Evolutionary conservation across 2,797 vertebrate genomes (phyloP).

Genomic region (Danio albolineatus): DNA sequence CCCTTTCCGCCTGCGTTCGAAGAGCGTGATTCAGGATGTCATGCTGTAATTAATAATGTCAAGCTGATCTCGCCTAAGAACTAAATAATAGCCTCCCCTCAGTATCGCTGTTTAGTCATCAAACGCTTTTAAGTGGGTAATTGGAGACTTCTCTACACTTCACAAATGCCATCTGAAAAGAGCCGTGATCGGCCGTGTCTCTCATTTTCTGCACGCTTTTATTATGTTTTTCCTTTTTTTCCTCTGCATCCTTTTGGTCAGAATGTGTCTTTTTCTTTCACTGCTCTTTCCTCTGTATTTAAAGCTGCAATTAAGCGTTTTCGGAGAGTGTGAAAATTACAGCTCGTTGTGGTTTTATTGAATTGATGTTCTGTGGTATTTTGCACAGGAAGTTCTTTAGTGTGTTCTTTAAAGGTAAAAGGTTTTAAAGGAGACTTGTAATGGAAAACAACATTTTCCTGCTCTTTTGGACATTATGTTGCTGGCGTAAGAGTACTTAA

Average conservation of each 20-base stretch:
- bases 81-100: conserved; percentile 70
- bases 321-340: conserved; percentile 35
- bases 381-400: conserved; percentile 7
- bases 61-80: conserved; percentile 69
- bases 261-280: neutral
- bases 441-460: conserved; percentile 24
- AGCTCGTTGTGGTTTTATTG: conserved; percentile 30
- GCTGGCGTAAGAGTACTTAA: too few relatives aligned
- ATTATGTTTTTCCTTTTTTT: neutral
- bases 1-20: conserved; percentile 32
- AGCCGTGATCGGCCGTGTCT: conserved; percentile 56
- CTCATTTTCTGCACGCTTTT: conserved; percentile 9
- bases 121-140: conserved; percentile 71
- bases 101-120: conserved; percentile 70
- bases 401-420: conserved; percentile 38
- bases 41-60: conserved; percentile 71
- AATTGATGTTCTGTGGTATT: conserved; percentile 46
- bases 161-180: conserved; percentile 63
- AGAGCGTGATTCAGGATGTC: conserved; percentile 59
- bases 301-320: conserved; percentile 36
- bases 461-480: conserved; percentile 31
- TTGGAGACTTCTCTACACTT: conserved; percentile 67
- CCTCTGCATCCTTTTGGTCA: neutral
- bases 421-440: conserved; percentile 24
- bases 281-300: conserved; percentile 2